Conservation (phyloP, 2,797 vertebrate species). For the Sphaeramia orbicularis region DNA sequence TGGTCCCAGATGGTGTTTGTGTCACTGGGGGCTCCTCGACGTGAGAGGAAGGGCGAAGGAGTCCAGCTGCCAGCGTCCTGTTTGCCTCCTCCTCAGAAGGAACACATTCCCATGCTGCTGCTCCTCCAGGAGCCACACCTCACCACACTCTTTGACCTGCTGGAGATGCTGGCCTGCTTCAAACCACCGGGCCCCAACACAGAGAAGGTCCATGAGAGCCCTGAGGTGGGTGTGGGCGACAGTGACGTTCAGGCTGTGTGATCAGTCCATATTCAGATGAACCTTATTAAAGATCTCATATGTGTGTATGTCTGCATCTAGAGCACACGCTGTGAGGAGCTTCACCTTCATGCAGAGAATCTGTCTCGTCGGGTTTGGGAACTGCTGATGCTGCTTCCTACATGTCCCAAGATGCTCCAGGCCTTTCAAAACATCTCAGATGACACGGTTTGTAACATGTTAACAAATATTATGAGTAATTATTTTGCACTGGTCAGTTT, state of each 20-base stretch:
- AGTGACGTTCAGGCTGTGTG: too few relatives aligned
- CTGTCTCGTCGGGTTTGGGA: constrained; percentile 98
- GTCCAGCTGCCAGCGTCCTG: constrained; percentile 97
- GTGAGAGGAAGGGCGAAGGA: constrained; percentile 96
- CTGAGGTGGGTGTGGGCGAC: constrained; percentile 84
- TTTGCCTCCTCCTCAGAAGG: constrained; percentile 96
- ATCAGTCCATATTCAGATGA: too few relatives aligned
- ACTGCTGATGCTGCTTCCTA: constrained; percentile 97
- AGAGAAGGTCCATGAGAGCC: constrained; percentile 88
- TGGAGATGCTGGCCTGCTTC: constrained; percentile 98
- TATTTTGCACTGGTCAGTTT: too few relatives aligned
- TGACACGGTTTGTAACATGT: constrained; percentile 87
- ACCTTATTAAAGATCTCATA: too few relatives aligned
- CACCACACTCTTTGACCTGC: constrained; percentile 96
- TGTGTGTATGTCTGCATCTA: constrained; percentile 53
- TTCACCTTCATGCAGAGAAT: constrained; percentile 98
- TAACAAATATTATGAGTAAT: not conserved
- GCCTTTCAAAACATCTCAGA: constrained; percentile 98
- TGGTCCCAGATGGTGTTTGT: constrained; percentile 96
- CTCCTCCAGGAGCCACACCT: constrained; percentile 98
- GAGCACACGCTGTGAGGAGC: constrained; percentile 94
- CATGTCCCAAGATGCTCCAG: constrained; percentile 98
- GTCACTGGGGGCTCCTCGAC: constrained; percentile 95
- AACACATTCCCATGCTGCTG: constrained; percentile 98
- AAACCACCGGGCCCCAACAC: constrained; percentile 90